Evolutionary conservation across 2,113 vertebrate species (phyloP).

Genomic region (Puffinus mauretanicus): DNA sequence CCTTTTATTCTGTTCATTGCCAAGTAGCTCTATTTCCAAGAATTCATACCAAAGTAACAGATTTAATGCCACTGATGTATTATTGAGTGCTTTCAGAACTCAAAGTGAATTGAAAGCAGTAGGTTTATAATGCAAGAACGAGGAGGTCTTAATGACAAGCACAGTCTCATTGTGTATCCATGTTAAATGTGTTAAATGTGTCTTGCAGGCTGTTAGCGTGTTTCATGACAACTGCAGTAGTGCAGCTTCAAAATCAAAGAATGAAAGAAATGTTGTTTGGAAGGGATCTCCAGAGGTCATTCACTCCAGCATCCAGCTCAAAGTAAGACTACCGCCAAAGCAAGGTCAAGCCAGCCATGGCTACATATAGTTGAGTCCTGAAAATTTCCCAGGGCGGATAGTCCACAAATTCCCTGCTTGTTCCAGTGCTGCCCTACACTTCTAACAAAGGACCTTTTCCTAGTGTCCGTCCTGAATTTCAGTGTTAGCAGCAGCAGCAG

Average conservation of each 20-base stretch:
- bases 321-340: background rate
- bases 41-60: conserved; percentile 21
- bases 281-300: background rate
- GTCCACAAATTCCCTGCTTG: background rate
- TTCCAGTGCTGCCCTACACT: background rate
- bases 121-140: background rate
- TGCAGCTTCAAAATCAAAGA: background rate
- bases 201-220: background rate
- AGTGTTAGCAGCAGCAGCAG: background rate
- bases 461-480: background rate
- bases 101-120: conserved; percentile 25
- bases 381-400: background rate
- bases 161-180: background rate
- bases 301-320: background rate
- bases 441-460: background rate
- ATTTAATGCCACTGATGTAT: conserved; percentile 12
- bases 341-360: background rate
- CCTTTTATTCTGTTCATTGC: background rate
- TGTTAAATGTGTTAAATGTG: background rate
- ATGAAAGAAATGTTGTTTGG: background rate
- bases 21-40: conserved; percentile 22
- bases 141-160: background rate
- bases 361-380: background rate
- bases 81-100: conserved; percentile 26
- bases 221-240: background rate